Conservation (phyloP, 1,140 invertebrate species). For the Drosophila repleta region DNA sequence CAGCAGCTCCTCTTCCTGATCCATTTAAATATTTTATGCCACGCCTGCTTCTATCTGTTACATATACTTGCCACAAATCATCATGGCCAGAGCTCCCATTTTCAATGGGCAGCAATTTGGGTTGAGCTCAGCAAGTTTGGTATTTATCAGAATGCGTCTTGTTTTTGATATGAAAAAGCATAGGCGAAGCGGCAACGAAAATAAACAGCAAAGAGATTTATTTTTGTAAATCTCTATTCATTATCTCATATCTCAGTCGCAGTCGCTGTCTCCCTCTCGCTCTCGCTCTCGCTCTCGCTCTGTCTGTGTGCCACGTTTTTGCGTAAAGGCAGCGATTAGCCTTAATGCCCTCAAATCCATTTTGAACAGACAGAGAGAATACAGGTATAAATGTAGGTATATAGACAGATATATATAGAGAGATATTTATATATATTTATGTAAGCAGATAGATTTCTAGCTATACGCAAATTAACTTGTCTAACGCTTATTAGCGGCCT, state of each 20-base stretch:
- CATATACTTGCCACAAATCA: too few species aligned
- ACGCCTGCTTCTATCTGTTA: too few species aligned
- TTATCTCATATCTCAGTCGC: slow-evolving; percentile 28
- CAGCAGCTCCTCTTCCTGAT: too few species aligned
- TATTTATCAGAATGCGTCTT: slow-evolving; percentile 57
- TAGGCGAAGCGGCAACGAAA: not conserved
- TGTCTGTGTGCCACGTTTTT: slow-evolving; percentile 22
- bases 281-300: not conserved
- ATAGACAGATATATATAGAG: not conserved
- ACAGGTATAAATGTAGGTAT: slow-evolving; percentile 15
- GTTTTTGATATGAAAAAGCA: slow-evolving; percentile 43
- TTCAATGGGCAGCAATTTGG: too few species aligned
- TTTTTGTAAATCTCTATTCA: slow-evolving; percentile 48
- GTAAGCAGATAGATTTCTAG: slow-evolving; percentile 11
- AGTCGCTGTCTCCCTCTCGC: too few species aligned
- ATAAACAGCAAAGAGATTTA: slow-evolving; percentile 35
- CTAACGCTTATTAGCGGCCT: slow-evolving; percentile 76
- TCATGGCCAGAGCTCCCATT: too few species aligned
- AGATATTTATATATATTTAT: slow-evolving; percentile 16
- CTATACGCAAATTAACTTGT: slow-evolving; percentile 74
- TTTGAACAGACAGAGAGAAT: slow-evolving; percentile 38
- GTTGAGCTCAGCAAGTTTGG: slow-evolving; percentile 25
- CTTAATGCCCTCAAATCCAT: slow-evolving; percentile 60
- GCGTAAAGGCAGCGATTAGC: slow-evolving; percentile 64
- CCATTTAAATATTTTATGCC: too few species aligned